Evolutionary conservation across 2,113 vertebrate species (phyloP).

Genomic region (Microcebus jonahi): DNA sequence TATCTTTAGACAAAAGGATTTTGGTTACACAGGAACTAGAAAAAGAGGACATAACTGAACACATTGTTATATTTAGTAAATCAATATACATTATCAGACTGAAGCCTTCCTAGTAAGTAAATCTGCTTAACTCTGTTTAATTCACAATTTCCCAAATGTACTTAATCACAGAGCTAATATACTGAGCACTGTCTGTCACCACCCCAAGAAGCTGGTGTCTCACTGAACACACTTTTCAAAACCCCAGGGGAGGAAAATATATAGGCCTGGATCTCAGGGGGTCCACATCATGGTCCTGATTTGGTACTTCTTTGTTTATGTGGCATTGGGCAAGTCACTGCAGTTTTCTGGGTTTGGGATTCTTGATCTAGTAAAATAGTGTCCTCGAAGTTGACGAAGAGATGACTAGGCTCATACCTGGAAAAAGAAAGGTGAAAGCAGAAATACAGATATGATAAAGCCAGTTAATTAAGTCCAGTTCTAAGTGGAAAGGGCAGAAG

Average conservation of each 20-base stretch:
- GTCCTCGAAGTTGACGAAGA: not conserved
- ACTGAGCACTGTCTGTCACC: not conserved
- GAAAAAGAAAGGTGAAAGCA: not conserved
- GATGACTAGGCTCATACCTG: not conserved
- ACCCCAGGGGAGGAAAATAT: not conserved
- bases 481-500: not conserved
- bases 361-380: not conserved
- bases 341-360: not conserved
- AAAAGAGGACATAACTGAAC: not conserved
- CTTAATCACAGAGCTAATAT: not conserved
- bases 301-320: not conserved
- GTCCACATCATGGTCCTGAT: not conserved
- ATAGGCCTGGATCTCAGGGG: not conserved
- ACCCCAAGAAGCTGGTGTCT: not conserved
- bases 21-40: not conserved
- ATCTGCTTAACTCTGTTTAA: slow-evolving; percentile 28
- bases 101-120: slow-evolving; percentile 24
- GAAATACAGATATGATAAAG: not conserved
- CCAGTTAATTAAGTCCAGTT: not conserved
- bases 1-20: slow-evolving; percentile 14
- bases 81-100: not conserved
- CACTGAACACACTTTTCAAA: not conserved
- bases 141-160: not conserved
- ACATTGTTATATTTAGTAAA: not conserved
- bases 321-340: not conserved